Percentiles rank a stretch among this genome's conserved stretches.
These are phyloP conservation scores for Lepisosteus oculatus DNA, from an alignment of 2,113 vertebrate species.

Conservation along the genomic window DNA sequence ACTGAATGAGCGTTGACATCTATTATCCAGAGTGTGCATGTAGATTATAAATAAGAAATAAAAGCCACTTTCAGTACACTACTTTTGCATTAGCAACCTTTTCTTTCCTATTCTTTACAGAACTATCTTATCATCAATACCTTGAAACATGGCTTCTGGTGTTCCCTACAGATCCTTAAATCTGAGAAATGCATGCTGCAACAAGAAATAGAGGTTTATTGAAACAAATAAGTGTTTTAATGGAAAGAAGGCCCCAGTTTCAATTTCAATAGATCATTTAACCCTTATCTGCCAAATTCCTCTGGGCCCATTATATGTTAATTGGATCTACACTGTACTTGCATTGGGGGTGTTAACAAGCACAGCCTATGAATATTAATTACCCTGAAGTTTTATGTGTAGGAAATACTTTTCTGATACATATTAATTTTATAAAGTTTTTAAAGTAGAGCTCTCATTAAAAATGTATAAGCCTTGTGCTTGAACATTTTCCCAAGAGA, in stretches of 20 bases:
- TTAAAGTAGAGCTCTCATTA: conserved; percentile 72
- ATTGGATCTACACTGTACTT: conserved; percentile 74
- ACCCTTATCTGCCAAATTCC: conserved; percentile 79
- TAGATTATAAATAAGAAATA: conserved; percentile 92
- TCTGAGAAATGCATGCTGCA: conserved; percentile 37
- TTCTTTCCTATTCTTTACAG: conserved; percentile 56
- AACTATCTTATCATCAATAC: conserved; percentile 48
- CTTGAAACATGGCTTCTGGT: conserved; percentile 45
- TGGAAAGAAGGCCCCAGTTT: conserved; percentile 60
- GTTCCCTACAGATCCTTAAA: conserved; percentile 46
- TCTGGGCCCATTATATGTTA: conserved; percentile 71
- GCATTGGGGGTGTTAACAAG: conserved; percentile 83
- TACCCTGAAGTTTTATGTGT: conserved; percentile 82
- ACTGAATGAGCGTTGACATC: conserved; percentile 75
- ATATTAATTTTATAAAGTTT: conserved; percentile 89
- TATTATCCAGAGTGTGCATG: conserved; percentile 69
- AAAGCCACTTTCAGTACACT: conserved; percentile 76
- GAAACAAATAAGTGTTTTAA: conserved; percentile 72
- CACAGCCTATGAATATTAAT: conserved; percentile 90
- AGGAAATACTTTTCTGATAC: conserved; percentile 76
- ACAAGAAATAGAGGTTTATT: conserved; percentile 51
- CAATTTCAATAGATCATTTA: conserved; percentile 73
- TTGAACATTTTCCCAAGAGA: conserved; percentile 62
- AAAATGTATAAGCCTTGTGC: conserved; percentile 67
- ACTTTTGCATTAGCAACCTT: conserved; percentile 78